Evolutionary conservation across 2,797 vertebrate species (phyloP).

Genomic region (Melopsittacus undulatus): DNA sequence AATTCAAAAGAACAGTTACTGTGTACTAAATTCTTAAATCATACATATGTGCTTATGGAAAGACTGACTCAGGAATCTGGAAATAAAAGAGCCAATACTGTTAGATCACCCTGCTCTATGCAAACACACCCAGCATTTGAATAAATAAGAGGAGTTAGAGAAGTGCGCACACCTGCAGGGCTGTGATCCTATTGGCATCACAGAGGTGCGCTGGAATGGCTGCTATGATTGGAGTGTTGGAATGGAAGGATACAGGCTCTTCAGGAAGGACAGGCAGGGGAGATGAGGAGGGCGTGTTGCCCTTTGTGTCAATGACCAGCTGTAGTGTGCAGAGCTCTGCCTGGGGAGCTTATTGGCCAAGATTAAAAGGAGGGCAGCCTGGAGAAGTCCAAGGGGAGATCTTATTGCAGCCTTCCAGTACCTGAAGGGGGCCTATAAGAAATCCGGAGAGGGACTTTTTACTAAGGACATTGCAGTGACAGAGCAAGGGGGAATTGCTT

Average conservation of each 20-base stretch:
- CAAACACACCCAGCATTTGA: not conserved
- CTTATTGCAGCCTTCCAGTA: not conserved
- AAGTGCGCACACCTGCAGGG: not conserved
- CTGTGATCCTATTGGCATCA: not conserved
- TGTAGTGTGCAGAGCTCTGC: not conserved
- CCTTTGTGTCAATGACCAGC: not conserved
- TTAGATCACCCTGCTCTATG: not conserved
- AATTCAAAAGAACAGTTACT: not conserved
- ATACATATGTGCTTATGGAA: not conserved
- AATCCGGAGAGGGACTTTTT: not conserved
- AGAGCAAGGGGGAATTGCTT: not conserved
- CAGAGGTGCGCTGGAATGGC: not conserved
- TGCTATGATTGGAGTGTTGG: not conserved
- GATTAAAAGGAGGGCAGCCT: not conserved
- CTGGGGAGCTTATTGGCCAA: not conserved
- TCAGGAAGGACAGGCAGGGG: not conserved
- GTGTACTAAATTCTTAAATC: not conserved
- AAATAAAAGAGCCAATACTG: not conserved
- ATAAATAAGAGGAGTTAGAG: not conserved
- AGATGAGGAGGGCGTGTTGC: not conserved
- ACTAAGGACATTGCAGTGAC: too few relatives aligned
- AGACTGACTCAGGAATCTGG: not conserved
- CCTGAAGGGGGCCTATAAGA: not conserved
- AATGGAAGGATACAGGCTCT: not conserved
- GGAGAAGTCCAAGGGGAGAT: not conserved